Conservation (phyloP, 2,113 vertebrate species). For the Caretta caretta region DNA sequence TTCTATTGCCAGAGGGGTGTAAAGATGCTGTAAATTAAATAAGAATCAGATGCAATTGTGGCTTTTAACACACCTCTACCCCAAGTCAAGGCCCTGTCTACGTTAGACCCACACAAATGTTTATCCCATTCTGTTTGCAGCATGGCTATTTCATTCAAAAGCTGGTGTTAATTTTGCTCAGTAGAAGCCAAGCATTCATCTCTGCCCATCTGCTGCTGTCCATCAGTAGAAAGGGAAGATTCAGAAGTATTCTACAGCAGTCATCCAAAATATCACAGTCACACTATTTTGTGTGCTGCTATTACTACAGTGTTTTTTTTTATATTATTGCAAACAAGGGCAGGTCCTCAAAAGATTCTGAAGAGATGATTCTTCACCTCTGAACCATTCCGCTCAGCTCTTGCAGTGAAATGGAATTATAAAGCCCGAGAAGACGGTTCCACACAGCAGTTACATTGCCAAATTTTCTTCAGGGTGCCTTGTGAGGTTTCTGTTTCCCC, state of each 20-base stretch:
- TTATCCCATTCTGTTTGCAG: background rate
- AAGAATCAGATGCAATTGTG: background rate
- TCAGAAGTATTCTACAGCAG: background rate
- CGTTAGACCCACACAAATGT: background rate
- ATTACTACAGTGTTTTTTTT: background rate
- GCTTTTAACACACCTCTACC: background rate
- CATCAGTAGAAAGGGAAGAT: background rate
- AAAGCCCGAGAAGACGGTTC: background rate
- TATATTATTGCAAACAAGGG: background rate
- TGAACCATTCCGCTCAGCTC: background rate
- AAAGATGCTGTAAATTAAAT: background rate
- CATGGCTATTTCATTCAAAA: background rate
- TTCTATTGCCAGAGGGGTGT: background rate
- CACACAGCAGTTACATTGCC: background rate
- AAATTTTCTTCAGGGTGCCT: background rate
- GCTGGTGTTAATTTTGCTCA: background rate
- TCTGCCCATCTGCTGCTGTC: fast-evolving
- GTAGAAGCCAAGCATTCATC: background rate
- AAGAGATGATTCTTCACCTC: background rate
- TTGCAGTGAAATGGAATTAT: background rate
- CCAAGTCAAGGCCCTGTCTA: background rate
- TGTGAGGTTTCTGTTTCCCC: background rate
- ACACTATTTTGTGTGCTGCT: background rate
- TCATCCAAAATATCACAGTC: background rate
- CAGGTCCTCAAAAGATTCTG: background rate